Evolutionary conservation across 2,797 vertebrate genomes (phyloP).

Genomic region (Oreochromis grahami): DNA sequence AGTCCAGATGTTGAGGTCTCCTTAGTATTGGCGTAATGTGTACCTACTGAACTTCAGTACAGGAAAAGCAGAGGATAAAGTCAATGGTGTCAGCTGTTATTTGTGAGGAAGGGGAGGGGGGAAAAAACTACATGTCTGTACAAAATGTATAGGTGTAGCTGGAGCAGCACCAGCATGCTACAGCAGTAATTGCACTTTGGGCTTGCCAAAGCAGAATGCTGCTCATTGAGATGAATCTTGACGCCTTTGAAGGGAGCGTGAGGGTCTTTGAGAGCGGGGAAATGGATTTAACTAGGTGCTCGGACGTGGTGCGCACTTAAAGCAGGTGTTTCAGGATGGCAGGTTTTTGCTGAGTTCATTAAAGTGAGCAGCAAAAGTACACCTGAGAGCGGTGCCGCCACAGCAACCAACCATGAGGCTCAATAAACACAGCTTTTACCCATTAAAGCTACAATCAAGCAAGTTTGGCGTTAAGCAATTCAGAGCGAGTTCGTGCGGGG

Average conservation of each 20-base stretch:
- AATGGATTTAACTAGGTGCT: constrained; percentile 69
- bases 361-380: constrained; percentile 56
- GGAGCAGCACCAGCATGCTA: constrained; percentile 55
- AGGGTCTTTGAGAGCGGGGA: constrained; percentile 64
- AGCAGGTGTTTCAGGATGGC: constrained; percentile 58
- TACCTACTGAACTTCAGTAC: constrained; percentile 24
- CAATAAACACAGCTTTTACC: constrained; percentile 57
- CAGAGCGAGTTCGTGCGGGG: constrained; percentile 20
- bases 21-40: neutral
- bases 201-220: constrained; percentile 74
- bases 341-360: constrained; percentile 68
- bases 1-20: neutral
- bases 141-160: constrained; percentile 64
- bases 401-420: constrained; percentile 45
- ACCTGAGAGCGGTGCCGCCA: constrained; percentile 45
- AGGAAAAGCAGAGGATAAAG: constrained; percentile 38
- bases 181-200: constrained; percentile 64
- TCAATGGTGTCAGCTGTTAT: constrained; percentile 60
- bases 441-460: constrained; percentile 53
- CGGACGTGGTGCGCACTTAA: constrained; percentile 59
- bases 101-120: constrained; percentile 17
- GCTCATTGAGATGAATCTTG: constrained; percentile 74
- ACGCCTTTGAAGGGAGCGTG: constrained; percentile 69
- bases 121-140: constrained; percentile 17
- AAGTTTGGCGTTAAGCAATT: constrained; percentile 38